A percentile compares a stretch with the other conserved stretches of the same genome.
Conservation (phyloP, 2,797 vertebrate species). For the Neolamprologus multifasciatus region DNA sequence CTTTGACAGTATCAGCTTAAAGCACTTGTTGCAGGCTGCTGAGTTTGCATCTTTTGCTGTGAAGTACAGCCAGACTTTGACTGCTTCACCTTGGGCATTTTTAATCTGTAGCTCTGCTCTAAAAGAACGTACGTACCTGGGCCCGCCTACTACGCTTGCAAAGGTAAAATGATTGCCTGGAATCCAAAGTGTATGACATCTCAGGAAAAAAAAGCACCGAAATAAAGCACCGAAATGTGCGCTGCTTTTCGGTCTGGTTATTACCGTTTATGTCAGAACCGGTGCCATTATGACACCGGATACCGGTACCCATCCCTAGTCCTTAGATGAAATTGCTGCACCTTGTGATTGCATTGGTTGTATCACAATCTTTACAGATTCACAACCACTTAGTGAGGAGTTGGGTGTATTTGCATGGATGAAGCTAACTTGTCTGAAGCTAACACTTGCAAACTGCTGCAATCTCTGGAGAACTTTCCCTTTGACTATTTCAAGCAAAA, state of each 20-base stretch:
- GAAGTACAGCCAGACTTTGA: too few relatives aligned
- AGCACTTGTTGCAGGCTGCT: too few relatives aligned
- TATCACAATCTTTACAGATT: neutral
- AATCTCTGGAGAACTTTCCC: neutral
- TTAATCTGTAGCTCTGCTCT: too few relatives aligned
- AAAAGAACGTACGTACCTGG: too few relatives aligned
- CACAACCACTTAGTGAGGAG: neutral
- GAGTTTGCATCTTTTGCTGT: too few relatives aligned
- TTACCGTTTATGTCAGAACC: too few relatives aligned
- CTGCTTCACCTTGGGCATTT: accelerated
- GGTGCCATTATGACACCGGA: accelerated
- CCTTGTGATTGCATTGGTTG: neutral
- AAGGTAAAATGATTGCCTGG: accelerated
- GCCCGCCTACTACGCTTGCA: accelerated
- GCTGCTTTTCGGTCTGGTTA: too few relatives aligned
- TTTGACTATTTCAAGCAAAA: neutral
- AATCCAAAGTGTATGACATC: too few relatives aligned
- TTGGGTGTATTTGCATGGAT: neutral
- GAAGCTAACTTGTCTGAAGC: neutral
- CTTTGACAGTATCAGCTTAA: too few relatives aligned
- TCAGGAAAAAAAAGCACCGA: too few relatives aligned
- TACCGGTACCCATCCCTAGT: neutral
- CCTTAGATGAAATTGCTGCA: neutral
- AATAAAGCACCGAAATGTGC: too few relatives aligned
- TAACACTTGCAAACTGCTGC: neutral